A percentile compares a stretch with the other conserved stretches of the same genome.
phyloP scores from a whole-genome alignment of 2,888 invertebrate species.

The Aphelenchoides bicaudatus region DNA sequence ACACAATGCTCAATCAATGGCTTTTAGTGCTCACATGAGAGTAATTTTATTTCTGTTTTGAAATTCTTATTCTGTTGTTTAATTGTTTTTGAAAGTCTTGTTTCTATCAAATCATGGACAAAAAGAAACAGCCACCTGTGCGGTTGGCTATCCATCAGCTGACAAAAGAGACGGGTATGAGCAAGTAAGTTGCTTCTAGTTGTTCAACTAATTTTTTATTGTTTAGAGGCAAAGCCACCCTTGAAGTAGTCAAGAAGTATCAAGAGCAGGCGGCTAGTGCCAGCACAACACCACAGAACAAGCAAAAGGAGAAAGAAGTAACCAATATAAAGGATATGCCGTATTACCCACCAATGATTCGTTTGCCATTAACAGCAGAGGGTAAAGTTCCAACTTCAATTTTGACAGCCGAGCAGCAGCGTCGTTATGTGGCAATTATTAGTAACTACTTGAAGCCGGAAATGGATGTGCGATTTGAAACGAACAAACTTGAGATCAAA shows the following conservation, averaged over 20 bases:
- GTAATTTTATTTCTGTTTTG: too few relatives aligned
- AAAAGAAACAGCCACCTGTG: not conserved
- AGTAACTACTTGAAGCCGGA: slow-evolving; percentile 28
- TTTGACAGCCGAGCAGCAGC: slow-evolving; percentile 32
- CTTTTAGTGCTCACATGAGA: too few relatives aligned
- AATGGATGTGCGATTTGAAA: slow-evolving; percentile 33
- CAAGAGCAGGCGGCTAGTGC: not conserved
- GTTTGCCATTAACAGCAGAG: not conserved
- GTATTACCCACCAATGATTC: not conserved
- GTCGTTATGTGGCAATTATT: slow-evolving; percentile 39
- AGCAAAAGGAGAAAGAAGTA: slow-evolving; percentile 9
- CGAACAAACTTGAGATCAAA: slow-evolving; percentile 33
- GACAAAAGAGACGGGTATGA: slow-evolving; percentile 1
- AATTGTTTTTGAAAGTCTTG: not conserved
- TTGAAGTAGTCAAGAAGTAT: not conserved
- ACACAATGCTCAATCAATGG: too few relatives aligned
- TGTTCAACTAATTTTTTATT: slow-evolving; percentile 3
- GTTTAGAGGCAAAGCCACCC: slow-evolving; percentile 7
- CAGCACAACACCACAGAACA: too few relatives aligned
- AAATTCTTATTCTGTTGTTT: too few relatives aligned
- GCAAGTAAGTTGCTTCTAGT: slow-evolving; percentile 8
- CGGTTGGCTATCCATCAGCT: not conserved
- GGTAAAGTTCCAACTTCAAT: slow-evolving; percentile 20
- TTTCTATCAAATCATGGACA: not conserved
- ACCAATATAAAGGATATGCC: slow-evolving; percentile 9